Conservation (phyloP, 30 jellyfish, hydroid and myxozoan species). For the Mastigias papua region DNA sequence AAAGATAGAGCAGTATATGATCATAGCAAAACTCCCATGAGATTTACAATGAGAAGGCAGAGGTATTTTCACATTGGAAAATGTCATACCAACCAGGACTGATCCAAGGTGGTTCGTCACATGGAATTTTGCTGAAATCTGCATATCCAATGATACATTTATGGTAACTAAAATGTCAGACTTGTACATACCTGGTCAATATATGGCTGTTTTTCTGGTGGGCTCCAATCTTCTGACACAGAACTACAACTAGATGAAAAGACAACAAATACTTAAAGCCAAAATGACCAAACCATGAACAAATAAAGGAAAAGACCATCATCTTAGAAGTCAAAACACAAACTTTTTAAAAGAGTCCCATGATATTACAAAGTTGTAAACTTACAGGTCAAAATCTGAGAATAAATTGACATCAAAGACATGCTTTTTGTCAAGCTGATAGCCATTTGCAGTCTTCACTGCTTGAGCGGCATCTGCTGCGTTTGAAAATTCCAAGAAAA, state of each 20-base stretch:
- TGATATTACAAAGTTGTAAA: too few relatives aligned
- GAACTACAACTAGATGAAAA: conserved; percentile 59
- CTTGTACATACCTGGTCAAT: conserved; percentile 70
- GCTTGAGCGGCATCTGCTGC: conserved; percentile 97
- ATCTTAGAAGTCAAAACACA: too few relatives aligned
- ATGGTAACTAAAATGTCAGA: not conserved
- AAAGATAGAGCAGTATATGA: too few relatives aligned
- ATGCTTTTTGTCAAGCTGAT: conserved; percentile 93
- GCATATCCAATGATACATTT: too few relatives aligned
- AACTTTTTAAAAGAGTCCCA: too few relatives aligned
- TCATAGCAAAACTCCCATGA: too few relatives aligned
- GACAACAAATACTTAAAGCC: too few relatives aligned
- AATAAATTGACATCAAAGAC: conserved; percentile 92
- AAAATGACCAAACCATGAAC: too few relatives aligned
- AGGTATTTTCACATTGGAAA: not conserved
- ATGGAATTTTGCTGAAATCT: too few relatives aligned
- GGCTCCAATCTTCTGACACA: conserved; percentile 86
- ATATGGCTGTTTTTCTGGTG: conserved; percentile 92
- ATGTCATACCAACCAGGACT: too few relatives aligned
- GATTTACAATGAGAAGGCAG: not conserved
- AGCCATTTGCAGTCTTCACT: conserved; percentile 96
- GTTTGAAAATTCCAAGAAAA: conserved; percentile 91
- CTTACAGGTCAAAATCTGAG: conserved; percentile 93
- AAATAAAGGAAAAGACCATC: too few relatives aligned
- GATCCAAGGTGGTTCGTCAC: too few relatives aligned